These are phyloP conservation scores for Urosaurus nigricauda DNA, from an alignment of 2,797 vertebrate genomes.

Conservation along the genomic window DNA sequence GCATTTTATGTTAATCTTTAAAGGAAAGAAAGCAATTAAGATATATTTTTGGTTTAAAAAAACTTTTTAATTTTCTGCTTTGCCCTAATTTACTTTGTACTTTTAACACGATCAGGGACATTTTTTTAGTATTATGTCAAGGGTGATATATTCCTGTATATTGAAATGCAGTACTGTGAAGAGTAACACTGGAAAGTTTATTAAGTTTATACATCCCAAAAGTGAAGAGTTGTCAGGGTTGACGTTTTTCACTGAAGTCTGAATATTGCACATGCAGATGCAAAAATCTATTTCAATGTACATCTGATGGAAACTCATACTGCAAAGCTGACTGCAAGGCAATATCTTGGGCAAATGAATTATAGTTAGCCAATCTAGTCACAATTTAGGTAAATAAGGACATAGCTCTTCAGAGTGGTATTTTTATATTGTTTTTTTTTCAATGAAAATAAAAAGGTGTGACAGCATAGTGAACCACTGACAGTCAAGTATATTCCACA, in stretches of 20 bases:
- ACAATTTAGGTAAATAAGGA: background rate
- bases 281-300: background rate
- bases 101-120: background rate
- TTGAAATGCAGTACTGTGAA: background rate
- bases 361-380: background rate
- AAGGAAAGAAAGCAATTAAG: too few relatives aligned
- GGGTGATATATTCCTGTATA: background rate
- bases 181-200: background rate
- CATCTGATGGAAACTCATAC: background rate
- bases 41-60: constrained; percentile 5
- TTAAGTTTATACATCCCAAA: background rate
- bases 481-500: background rate
- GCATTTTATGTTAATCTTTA: constrained; percentile 1
- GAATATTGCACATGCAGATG: too few relatives aligned
- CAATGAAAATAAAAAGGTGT: background rate
- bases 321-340: background rate
- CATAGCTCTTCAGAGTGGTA: background rate
- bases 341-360: background rate
- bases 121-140: constrained; percentile 20
- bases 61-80: constrained; percentile 5
- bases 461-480: background rate
- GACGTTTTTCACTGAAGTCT: background rate
- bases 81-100: background rate
- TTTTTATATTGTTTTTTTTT: background rate
- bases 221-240: background rate